These are phyloP conservation scores for Zaprionus nigranus DNA, from an alignment of 1,140 invertebrate species.

Conservation along the genomic window DNA sequence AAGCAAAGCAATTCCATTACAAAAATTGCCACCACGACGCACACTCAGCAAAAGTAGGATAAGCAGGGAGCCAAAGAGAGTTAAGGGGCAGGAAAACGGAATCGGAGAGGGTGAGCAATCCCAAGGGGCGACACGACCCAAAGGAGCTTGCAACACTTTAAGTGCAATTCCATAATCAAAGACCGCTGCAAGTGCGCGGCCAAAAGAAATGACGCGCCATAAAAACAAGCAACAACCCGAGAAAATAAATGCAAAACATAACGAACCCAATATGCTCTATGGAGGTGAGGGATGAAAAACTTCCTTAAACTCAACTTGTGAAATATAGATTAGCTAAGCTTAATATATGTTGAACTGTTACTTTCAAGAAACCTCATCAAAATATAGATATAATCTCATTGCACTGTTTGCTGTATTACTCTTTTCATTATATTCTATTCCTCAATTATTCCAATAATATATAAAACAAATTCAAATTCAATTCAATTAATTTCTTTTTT, in stretches of 20 bases:
- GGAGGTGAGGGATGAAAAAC: not conserved
- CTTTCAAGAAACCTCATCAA: too few species aligned
- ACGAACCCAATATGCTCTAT: constrained; percentile 27
- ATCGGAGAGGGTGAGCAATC: not conserved
- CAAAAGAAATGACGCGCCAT: constrained; percentile 58
- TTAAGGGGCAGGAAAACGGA: not conserved
- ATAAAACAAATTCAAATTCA: too few species aligned
- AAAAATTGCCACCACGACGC: constrained; percentile 69
- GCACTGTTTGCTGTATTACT: not conserved
- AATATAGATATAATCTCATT: too few species aligned
- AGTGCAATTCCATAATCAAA: constrained; percentile 80
- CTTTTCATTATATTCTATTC: too few species aligned
- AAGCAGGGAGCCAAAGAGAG: not conserved
- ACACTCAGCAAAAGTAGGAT: not conserved
- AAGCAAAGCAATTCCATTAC: constrained; percentile 71
- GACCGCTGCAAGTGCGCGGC: constrained; percentile 42
- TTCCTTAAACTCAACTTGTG: too few species aligned
- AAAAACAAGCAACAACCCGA: constrained; percentile 38
- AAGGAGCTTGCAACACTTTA: constrained; percentile 66
- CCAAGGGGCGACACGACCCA: not conserved
- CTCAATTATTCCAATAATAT: too few species aligned
- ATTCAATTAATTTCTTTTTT: too few species aligned
- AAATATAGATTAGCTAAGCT: too few species aligned
- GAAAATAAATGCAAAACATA: not conserved
- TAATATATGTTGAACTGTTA: too few species aligned